Base-by-base conservation (phyloP, 1,140 invertebrate species). In the Melipona quadrifasciata region DNA sequence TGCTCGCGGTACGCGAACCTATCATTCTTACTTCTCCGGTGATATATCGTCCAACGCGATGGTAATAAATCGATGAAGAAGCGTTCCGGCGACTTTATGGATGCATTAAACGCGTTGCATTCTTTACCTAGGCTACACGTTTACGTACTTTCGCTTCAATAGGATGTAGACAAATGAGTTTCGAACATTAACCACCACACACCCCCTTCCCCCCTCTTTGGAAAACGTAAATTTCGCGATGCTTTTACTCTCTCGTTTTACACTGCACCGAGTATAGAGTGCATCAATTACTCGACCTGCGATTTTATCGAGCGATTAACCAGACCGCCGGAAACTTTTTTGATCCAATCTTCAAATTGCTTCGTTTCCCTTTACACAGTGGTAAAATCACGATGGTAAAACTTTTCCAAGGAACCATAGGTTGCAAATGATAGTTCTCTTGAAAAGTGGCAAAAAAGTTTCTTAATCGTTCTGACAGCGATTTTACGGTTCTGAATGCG, bases 21-120 rank as follows among this genome's bases (percentile, higher is more conserved):
- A 82, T 82, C 71, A n/a, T 82, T 75, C 51, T 57, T 76, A 12
- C n/a, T 58, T 77, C 21, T n/a, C 10, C 31, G 24, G 21, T 77
- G 81, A 82, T 58, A 55, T 51, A 77, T 82, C 53, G 73, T 1
- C 31, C 19, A 21, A 16, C 31, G 51, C 27, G 0, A 57, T 47
- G 47, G 64, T 70, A 82, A 82, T 77, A 82, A 82, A 82, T 82
- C 80, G 71, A 75, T 65, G 58, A 77, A 34, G 34, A 31, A 82
- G 17, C 73, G 27, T 72, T 24, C n/a, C 51, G 34, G 2, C 11
- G 58, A 53, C 65, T 58, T 83, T 70, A 83, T 70, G 74, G 74
- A 70, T 70, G 74, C 74, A 71, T 70, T 83, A 83, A 83, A 78
- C 81, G 65, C 65, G 34, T 51, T 47, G 21, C 47, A 82, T 82